These are phyloP conservation scores for Poeciliopsis turrubarensis DNA, from an alignment of 2,113 vertebrate species.

Conservation along the genomic window DNA sequence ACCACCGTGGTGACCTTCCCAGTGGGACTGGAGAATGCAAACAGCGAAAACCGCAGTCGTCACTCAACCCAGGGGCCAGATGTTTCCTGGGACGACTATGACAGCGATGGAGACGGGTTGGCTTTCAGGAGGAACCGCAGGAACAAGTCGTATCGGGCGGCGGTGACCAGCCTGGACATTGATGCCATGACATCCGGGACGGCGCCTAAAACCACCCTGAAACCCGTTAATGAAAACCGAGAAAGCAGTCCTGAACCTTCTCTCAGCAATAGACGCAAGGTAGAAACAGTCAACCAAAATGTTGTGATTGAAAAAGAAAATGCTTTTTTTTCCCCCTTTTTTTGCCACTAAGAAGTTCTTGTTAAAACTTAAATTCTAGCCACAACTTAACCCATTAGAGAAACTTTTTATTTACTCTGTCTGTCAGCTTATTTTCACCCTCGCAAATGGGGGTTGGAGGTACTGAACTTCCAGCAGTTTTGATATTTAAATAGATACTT, in stretches of 20 bases:
- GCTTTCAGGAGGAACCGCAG: constrained; percentile 84
- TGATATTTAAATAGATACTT: neutral
- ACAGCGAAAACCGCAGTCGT: constrained; percentile 26
- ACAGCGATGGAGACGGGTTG: constrained; percentile 68
- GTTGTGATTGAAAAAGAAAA: neutral
- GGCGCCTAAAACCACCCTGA: constrained; percentile 47
- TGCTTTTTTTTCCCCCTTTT: neutral
- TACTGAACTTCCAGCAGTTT: neutral
- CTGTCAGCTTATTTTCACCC: neutral
- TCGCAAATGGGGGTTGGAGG: neutral
- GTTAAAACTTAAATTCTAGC: too few relatives aligned
- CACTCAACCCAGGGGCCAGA: constrained; percentile 56
- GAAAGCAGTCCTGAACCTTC: constrained; percentile 24
- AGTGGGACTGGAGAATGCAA: constrained; percentile 50
- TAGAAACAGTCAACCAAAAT: neutral
- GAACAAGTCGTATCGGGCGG: constrained; percentile 90
- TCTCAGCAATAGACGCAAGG: constrained; percentile 67
- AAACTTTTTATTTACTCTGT: neutral
- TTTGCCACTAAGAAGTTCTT: neutral
- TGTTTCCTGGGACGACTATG: constrained; percentile 79
- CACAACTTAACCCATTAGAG: too few relatives aligned
- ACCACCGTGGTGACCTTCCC: constrained; percentile 83
- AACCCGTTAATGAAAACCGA: constrained; percentile 73
- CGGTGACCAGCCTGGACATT: constrained; percentile 79
- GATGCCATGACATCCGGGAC: neutral